Percentiles rank a stretch among this genome's conserved stretches.
phyloP scores from a whole-genome alignment of 2,888 invertebrate species.

The Temnothorax unifasciatus region DNA sequence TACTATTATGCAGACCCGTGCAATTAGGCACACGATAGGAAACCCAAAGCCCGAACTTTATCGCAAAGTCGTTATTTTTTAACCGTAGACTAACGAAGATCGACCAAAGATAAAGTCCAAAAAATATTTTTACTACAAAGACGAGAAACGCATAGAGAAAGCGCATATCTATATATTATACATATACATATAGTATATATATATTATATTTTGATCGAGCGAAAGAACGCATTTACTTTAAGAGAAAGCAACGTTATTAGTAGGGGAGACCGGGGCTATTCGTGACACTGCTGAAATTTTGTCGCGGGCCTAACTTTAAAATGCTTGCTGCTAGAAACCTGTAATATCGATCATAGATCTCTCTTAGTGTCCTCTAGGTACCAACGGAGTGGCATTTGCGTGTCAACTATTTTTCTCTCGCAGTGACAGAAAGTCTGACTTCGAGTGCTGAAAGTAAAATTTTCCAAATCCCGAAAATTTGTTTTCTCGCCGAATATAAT shows the following conservation, averaged over 20 bases:
- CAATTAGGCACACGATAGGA: constrained; percentile 42
- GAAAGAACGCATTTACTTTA: constrained; percentile 78
- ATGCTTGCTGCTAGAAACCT: too few species aligned
- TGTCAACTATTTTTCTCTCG: too few species aligned
- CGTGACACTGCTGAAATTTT: too few species aligned
- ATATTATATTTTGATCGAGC: constrained; percentile 70
- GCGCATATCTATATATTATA: constrained; percentile 68
- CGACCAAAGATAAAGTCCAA: constrained; percentile 84
- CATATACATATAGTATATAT: constrained; percentile 53
- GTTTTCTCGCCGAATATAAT: too few species aligned
- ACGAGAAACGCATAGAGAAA: constrained; percentile 59
- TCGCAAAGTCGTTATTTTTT: constrained; percentile 72
- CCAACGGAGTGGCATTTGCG: too few species aligned
- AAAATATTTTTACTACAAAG: constrained; percentile 82
- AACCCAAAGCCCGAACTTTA: constrained; percentile 51
- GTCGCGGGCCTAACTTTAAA: too few species aligned
- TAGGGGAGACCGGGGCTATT: too few species aligned
- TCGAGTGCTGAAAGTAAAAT: too few species aligned
- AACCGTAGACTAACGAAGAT: constrained; percentile 77
- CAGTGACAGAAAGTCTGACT: too few species aligned
- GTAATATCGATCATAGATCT: too few species aligned
- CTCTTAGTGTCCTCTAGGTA: too few species aligned
- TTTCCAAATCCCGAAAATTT: too few species aligned
- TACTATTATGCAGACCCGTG: background rate
- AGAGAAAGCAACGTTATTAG: constrained; percentile 77